Conservation (phyloP, 2,113 vertebrate genomes). For the Austrofundulus limnaeus region DNA sequence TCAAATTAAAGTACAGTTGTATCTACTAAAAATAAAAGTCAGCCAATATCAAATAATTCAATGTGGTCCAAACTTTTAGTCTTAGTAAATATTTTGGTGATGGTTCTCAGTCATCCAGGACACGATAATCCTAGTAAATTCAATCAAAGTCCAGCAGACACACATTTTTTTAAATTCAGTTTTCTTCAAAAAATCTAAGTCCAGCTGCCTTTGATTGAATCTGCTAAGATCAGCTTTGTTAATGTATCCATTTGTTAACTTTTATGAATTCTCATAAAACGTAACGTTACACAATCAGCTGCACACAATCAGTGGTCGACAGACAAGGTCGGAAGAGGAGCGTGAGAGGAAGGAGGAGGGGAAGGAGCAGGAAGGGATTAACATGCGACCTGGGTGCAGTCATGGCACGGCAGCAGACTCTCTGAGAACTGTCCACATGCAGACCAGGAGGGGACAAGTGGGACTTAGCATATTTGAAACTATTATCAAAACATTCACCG, state of each 20-base stretch:
- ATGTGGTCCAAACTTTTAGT: not conserved
- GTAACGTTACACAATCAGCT: not conserved
- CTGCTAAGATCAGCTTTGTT: not conserved
- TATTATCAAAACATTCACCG: constrained; percentile 30
- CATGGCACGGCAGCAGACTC: constrained; percentile 44
- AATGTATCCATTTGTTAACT: not conserved
- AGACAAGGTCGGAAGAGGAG: constrained; percentile 42
- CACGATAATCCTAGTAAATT: too few relatives aligned
- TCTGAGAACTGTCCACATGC: constrained; percentile 50
- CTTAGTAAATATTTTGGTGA: not conserved
- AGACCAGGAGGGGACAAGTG: constrained; percentile 18
- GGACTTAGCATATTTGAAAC: constrained; percentile 16
- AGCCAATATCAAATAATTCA: not conserved
- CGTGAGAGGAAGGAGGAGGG: constrained; percentile 20
- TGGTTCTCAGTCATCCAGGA: too few relatives aligned
- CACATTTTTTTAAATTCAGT: too few relatives aligned
- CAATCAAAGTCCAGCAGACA: too few relatives aligned
- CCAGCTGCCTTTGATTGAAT: too few relatives aligned
- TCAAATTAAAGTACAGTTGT: not conserved
- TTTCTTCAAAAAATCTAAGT: too few relatives aligned
- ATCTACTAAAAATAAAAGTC: not conserved
- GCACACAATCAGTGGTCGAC: constrained; percentile 46
- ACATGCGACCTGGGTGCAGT: constrained; percentile 64
- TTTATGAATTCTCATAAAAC: constrained; percentile 12
- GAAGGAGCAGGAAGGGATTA: not conserved